These are phyloP conservation scores for Oxystoma pomonae DNA, from an alignment of 2,888 invertebrate species.

Conservation along the genomic window DNA sequence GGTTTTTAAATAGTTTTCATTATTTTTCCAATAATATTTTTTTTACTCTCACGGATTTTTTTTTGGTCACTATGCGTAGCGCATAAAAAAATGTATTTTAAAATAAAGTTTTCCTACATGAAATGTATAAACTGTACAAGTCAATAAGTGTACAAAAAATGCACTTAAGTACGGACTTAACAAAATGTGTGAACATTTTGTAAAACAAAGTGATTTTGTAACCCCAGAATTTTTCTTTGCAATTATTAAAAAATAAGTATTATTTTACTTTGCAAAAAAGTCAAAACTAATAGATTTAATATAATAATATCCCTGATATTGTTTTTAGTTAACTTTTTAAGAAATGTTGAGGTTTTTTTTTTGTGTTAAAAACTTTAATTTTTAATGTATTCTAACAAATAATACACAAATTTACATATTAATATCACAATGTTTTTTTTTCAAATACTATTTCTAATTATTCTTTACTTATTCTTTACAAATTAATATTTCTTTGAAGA, in stretches of 20 bases:
- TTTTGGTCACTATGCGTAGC: slow-evolving; percentile 1
- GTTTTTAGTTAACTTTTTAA: not conserved
- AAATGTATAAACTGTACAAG: no score
- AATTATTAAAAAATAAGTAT: no score
- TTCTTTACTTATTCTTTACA: no score
- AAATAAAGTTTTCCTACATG: no score
- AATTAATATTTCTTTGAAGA: not conserved
- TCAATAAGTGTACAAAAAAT: no score
- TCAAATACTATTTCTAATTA: slow-evolving; percentile 4
- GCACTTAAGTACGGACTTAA: no score
- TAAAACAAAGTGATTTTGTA: no score
- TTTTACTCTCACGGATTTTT: not conserved
- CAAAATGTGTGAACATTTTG: no score
- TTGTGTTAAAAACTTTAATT: not conserved
- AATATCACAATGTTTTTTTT: slow-evolving; percentile 1
- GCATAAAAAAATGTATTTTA: slow-evolving; percentile 1
- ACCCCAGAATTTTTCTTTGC: no score
- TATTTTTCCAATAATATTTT: slow-evolving; percentile 35
- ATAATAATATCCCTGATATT: not conserved
- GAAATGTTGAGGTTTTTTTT: not conserved
- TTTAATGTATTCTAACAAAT: not conserved
- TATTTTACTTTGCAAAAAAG: no score
- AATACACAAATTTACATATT: slow-evolving; percentile 1
- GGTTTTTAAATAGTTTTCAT: slow-evolving; percentile 21
- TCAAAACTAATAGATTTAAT: no score